These are phyloP conservation scores for Oncorhynchus gorbuscha DNA, from an alignment of 2,113 vertebrate genomes.

Conservation along the genomic window DNA sequence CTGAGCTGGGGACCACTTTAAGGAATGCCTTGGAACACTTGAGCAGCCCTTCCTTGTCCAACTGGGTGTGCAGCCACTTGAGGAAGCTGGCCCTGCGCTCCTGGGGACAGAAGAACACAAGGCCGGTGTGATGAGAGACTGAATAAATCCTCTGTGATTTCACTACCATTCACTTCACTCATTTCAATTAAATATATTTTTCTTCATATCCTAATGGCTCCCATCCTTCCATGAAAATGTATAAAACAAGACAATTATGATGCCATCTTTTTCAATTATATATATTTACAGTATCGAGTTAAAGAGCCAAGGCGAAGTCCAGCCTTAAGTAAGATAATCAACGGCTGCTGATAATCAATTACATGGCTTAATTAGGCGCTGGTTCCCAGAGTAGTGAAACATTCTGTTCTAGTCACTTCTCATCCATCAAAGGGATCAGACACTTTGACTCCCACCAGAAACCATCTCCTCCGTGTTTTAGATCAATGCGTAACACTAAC, in stretches of 20 bases:
- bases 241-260: no score
- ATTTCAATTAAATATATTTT: no score
- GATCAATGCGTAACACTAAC: neutral
- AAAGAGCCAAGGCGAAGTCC: neutral
- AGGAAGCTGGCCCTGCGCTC: slow-evolving; percentile 58
- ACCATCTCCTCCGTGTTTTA: neutral
- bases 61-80: slow-evolving; percentile 69
- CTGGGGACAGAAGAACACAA: slow-evolving; percentile 35
- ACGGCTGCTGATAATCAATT: slow-evolving; percentile 14
- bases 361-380: slow-evolving; percentile 5
- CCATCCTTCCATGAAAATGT: no score
- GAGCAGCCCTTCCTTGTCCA: slow-evolving; percentile 68
- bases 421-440: slow-evolving; percentile 2
- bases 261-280: no score
- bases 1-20: slow-evolving; percentile 62
- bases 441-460: neutral
- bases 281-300: slow-evolving; percentile 6
- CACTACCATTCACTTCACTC: no score
- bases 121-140: neutral
- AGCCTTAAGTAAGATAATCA: neutral
- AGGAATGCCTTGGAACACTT: slow-evolving; percentile 75
- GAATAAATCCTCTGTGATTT: neutral
- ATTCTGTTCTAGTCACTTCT: slow-evolving; percentile 7
- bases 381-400: neutral
- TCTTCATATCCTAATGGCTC: no score